These are phyloP conservation scores for Drosophila simulans DNA, from an alignment of 1,140 invertebrate genomes.

Conservation along the genomic window DNA sequence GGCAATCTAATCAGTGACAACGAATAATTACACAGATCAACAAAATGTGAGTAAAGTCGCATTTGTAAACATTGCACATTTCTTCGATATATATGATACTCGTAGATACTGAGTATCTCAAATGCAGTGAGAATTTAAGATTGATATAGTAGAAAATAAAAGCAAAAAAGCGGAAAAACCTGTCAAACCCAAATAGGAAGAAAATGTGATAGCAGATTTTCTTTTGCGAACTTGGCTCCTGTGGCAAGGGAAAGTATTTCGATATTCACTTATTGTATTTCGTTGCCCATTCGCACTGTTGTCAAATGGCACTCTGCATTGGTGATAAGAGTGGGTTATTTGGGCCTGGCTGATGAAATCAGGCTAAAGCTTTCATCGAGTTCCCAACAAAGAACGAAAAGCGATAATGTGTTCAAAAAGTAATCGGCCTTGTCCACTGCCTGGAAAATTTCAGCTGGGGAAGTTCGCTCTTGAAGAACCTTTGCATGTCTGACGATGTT, in stretches of 20 bases:
- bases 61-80: too few relatives aligned
- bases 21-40: not conserved
- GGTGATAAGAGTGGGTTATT: not conserved
- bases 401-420: not conserved
- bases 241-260: not conserved
- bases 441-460: too few relatives aligned
- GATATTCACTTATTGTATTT: not conserved
- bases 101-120: too few relatives aligned
- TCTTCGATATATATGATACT: too few relatives aligned
- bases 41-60: not conserved
- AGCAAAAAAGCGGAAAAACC: too few relatives aligned
- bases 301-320: not conserved
- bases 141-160: too few relatives aligned
- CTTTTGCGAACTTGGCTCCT: too few relatives aligned
- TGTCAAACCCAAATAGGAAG: too few relatives aligned
- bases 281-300: not conserved
- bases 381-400: not conserved
- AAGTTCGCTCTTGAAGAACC: not conserved
- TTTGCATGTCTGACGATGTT: not conserved
- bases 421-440: too few relatives aligned
- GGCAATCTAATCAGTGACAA: slow-evolving; percentile 8
- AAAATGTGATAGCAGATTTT: too few relatives aligned
- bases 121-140: not conserved
- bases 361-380: not conserved
- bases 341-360: slow-evolving; percentile 4